A percentile compares a stretch with the other conserved stretches of the same genome.
Evolutionary conservation across 1,140 invertebrate species (phyloP).

Genomic region (Chrysoperla carnea): DNA sequence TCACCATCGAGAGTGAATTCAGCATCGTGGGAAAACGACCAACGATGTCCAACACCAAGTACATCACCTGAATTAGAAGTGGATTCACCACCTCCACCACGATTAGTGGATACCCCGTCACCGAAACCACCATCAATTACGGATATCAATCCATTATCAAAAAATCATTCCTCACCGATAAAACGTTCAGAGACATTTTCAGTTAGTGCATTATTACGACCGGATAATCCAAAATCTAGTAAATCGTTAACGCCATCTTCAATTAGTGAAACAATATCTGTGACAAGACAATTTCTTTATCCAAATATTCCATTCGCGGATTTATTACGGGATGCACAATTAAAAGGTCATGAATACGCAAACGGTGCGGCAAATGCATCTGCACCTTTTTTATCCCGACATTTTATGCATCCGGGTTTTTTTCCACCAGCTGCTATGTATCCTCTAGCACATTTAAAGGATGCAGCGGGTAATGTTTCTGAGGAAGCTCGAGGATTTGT

Average conservation of each 20-base stretch:
- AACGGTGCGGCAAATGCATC: constrained; percentile 7
- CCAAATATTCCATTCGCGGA: constrained; percentile 34
- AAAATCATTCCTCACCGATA: constrained; percentile 21
- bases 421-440: constrained; percentile 19
- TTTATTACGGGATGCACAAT: constrained; percentile 26
- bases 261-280: constrained; percentile 30
- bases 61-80: constrained; percentile 51
- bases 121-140: constrained; percentile 28
- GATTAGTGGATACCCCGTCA: constrained; percentile 22
- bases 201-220: constrained; percentile 54
- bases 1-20: constrained; percentile 12
- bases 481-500: constrained; percentile 28
- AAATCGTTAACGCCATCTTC: constrained; percentile 27
- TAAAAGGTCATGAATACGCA: constrained; percentile 21
- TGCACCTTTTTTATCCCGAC: constrained; percentile 18
- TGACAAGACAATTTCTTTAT: constrained; percentile 40
- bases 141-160: constrained; percentile 17
- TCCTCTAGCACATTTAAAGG: constrained; percentile 8
- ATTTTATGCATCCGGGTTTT: constrained; percentile 21
- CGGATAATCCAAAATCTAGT: constrained; percentile 46
- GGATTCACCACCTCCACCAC: constrained; percentile 40
- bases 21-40: constrained; percentile 18
- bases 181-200: constrained; percentile 63
- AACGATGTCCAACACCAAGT: constrained; percentile 24
- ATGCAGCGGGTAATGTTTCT: constrained; percentile 18